Evolutionary conservation across 2,888 invertebrate species (phyloP), one percentile per base, ranked within the genome.

Genomic region (Ypsolopha scabrella): DNA sequence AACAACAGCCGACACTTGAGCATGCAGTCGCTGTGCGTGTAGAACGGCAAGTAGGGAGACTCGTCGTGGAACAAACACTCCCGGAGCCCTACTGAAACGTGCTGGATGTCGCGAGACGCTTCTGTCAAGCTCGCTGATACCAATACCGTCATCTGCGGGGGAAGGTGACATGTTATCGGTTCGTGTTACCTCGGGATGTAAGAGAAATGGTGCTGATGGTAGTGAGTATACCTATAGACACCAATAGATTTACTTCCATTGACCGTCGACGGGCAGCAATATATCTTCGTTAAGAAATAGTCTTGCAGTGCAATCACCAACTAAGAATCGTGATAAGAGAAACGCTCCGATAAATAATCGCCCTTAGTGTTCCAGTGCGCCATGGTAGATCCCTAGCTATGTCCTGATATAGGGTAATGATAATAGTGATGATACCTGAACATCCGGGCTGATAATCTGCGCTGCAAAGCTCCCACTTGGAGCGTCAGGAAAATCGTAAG

Each of bases 21-120:
- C 60, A 89, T 75, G 61, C 90, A 90, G 59, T 90, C 88, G 59
- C 89, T 89, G 62, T 87, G 82, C 0, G 88, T 89, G 63, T 90
- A 90, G 58, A 81, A 83, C 1, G 66, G 68, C 7, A 83, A 63
- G 47, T 78, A 77, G 0, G 71, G 55, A 0, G 80, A 79, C 60
- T 91, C 91, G 52, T 88, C 80, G 50, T 81, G 68, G 59, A 91
- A 91, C 51, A 88, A 76, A 57, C 91, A 91, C 37, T 87, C 79
- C 4, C 91, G 79, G 1, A 77, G 58, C 6, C 68, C 64, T 11
- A 78, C 66, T 0, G 79, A 64, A 2, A 87, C 72, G 53, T 83
- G 80, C 52, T 83, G 75, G 51, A 87, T 86, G 54, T 83, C 85
- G 9, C 80, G 67, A 0, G 83, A 81, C 0, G 86, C 86, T 57